Evolutionary conservation across 1,140 invertebrate species (phyloP), one percentile per base, ranked within the genome.

Genomic region (Battus philenor): DNA sequence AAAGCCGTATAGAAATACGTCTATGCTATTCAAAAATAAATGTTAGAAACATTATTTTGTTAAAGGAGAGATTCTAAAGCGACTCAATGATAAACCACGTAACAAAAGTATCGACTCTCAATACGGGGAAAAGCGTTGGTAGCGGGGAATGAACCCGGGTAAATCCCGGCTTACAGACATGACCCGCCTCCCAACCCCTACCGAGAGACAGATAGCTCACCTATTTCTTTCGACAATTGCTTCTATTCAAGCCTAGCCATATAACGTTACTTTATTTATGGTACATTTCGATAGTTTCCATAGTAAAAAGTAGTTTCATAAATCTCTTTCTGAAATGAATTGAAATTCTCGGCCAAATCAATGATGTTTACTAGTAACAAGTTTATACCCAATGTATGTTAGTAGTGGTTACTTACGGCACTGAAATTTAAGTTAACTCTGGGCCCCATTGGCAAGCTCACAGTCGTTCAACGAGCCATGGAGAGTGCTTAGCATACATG

Each of bases 81-180:
- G 18, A 20, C 18, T 20, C 18, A 20, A 20, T 20, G 18, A 20
- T 20, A 20, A 20, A 20, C 18, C 18, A 41, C 38, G 38, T 16
- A 29, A 27, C 22, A 27, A 36, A 41, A 27, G 38, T 41, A 41
- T 41, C 38, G 22, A 29, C 38, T 41, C 33, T 36, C 20, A 26
- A 39, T 26, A 41, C 22, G 13, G 24, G 9, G 38, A 16, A 41
- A 41, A 27, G 18, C 36, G 20, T 27, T 17, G 57, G 54, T 50
- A 56, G 55, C 50, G 48, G 53, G 41, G 59, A 51, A 54, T 47
- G 57, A 50, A 54, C 57, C 56, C 39, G 52, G 45, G 52, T 60
- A 75, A 71, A 66, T 65, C 68, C 67, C 36, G 54, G 66, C 57
- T 69, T 61, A 66, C 48, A 20, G 18, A 2, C 2, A 11, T 11